These are phyloP conservation scores for Apteryx owenii DNA, from an alignment of 2,113 vertebrate species.

Conservation along the genomic window DNA sequence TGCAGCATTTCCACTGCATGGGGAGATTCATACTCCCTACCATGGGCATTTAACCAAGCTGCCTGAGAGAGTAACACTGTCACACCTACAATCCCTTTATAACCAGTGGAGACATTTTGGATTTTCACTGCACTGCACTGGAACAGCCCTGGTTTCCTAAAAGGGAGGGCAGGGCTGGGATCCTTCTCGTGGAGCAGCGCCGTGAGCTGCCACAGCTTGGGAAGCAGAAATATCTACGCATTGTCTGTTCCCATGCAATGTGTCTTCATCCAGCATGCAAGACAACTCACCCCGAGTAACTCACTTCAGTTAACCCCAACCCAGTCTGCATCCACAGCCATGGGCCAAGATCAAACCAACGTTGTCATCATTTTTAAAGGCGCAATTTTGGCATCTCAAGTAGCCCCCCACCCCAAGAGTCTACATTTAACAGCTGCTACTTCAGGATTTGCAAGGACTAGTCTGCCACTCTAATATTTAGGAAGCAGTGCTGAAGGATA, in stretches of 20 bases:
- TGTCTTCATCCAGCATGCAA: neutral
- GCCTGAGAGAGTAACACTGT: fast-evolving
- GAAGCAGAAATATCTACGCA: neutral
- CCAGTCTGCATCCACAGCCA: neutral
- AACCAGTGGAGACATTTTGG: neutral
- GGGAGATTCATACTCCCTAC: neutral
- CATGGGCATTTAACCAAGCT: neutral
- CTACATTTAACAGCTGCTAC: neutral
- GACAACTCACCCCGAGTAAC: neutral
- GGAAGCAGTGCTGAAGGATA: neutral
- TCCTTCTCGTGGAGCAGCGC: neutral
- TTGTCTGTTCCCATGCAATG: fast-evolving
- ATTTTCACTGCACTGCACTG: neutral
- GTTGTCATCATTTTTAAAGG: neutral
- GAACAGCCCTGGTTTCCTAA: fast-evolving
- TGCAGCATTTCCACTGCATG: neutral
- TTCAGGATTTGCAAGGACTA: neutral
- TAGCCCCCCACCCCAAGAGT: neutral
- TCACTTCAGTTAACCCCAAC: neutral
- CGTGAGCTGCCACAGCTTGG: neutral
- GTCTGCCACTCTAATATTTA: neutral
- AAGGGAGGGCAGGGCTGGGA: neutral
- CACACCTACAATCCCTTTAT: neutral
- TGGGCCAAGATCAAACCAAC: neutral
- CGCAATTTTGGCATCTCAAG: neutral